These are phyloP conservation scores for Pomatostomus ruficeps DNA, from an alignment of 2,113 vertebrate species.

Conservation along the genomic window DNA sequence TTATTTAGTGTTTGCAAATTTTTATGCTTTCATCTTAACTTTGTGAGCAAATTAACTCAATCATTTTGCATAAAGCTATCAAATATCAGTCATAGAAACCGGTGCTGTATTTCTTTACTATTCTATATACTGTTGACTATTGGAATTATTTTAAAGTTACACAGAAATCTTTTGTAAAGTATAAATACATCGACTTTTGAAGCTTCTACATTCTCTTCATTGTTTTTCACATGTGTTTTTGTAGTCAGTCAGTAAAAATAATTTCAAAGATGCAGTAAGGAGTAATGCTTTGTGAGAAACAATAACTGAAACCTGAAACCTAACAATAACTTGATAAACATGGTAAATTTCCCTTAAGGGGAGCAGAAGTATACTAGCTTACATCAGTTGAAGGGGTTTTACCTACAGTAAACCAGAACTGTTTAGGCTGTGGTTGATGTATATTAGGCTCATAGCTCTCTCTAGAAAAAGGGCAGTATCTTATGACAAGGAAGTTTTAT, in stretches of 20 bases:
- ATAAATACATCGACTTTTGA: neutral
- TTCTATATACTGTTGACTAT: neutral
- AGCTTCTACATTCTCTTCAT: neutral
- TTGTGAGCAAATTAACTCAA: neutral
- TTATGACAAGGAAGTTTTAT: neutral
- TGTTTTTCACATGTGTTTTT: neutral
- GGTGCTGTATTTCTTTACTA: neutral
- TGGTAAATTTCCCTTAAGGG: neutral
- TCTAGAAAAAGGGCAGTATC: neutral
- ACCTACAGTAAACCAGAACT: neutral
- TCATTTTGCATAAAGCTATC: neutral
- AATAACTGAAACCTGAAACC: no score
- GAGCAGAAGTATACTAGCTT: neutral
- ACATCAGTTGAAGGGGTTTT: neutral
- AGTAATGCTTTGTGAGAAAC: no score
- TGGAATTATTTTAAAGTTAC: neutral
- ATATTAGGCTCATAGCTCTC: neutral
- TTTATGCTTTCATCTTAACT: neutral
- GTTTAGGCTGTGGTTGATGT: neutral
- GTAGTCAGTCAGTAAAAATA: neutral
- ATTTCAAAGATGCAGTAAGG: neutral
- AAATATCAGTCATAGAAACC: neutral
- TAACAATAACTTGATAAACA: neutral
- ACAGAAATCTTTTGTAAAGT: neutral
- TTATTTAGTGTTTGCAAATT: neutral